phyloP scores from a whole-genome alignment of 2,797 vertebrate species.

The Tiaroga cobitis region DNA sequence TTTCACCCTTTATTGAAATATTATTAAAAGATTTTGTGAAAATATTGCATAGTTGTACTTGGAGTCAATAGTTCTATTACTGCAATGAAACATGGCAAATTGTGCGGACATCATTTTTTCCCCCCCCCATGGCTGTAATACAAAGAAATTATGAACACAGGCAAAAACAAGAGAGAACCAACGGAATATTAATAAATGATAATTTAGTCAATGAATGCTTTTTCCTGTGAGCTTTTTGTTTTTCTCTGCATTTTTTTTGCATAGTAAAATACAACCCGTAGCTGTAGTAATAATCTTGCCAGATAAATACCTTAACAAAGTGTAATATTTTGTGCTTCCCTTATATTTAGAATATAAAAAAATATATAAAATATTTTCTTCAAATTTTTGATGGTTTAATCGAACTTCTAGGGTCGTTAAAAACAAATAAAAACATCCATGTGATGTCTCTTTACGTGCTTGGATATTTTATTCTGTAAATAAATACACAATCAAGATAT shows the following conservation, averaged over 20 bases:
- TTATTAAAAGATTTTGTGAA: background rate
- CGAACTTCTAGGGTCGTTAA: background rate
- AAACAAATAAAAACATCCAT: background rate
- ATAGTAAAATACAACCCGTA: background rate
- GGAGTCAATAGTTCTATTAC: background rate
- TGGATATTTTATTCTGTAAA: conserved; percentile 26
- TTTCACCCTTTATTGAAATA: background rate
- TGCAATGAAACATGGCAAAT: background rate
- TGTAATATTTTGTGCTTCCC: background rate
- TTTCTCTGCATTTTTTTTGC: background rate
- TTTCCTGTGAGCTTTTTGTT: background rate
- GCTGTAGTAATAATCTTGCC: background rate
- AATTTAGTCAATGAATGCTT: background rate
- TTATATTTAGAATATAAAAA: background rate
- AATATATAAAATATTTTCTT: background rate
- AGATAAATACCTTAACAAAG: background rate
- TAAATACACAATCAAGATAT: background rate
- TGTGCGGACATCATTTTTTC: background rate
- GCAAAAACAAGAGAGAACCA: background rate
- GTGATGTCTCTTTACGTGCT: background rate
- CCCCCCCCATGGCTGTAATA: background rate
- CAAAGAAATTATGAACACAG: background rate
- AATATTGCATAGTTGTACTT: background rate
- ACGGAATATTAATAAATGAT: background rate
- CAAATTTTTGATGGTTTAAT: background rate